These are phyloP conservation scores for Sericinus montela DNA, from an alignment of 2,888 invertebrate genomes.

Conservation along the genomic window DNA sequence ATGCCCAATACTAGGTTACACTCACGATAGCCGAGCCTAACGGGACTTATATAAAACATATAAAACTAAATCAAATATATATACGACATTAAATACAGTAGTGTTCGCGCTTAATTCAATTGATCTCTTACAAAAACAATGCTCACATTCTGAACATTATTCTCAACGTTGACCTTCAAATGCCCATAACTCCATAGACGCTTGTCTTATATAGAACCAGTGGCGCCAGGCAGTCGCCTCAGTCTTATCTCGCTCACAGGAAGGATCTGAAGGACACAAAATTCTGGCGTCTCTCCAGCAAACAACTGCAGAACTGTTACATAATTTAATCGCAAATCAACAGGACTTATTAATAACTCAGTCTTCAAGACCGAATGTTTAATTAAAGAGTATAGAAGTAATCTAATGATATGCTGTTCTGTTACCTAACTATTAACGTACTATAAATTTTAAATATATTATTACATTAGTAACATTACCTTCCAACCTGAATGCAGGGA, in stretches of 20 bases:
- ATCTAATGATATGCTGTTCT: too few species aligned
- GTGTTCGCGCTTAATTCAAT: too few species aligned
- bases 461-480: too few species aligned
- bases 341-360: constrained; percentile 36
- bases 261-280: constrained; percentile 43
- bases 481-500: too few species aligned
- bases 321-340: constrained; percentile 30
- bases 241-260: constrained; percentile 30
- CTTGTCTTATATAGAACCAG: constrained; percentile 20
- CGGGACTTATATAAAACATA: too few species aligned
- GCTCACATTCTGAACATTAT: constrained; percentile 1
- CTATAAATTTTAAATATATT: too few species aligned
- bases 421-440: too few species aligned
- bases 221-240: constrained; percentile 22
- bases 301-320: constrained; percentile 41
- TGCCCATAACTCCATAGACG: constrained; percentile 12
- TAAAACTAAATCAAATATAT: too few species aligned
- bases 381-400: not conserved
- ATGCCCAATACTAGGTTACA: too few species aligned
- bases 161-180: constrained; percentile 12
- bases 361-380: constrained; percentile 4
- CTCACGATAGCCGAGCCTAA: too few species aligned
- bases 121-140: not conserved
- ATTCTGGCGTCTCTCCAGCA: constrained; percentile 45
- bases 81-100: too few species aligned